phyloP scores from a whole-genome alignment of 2,888 invertebrate genomes.

The Orthosia gracilis region DNA sequence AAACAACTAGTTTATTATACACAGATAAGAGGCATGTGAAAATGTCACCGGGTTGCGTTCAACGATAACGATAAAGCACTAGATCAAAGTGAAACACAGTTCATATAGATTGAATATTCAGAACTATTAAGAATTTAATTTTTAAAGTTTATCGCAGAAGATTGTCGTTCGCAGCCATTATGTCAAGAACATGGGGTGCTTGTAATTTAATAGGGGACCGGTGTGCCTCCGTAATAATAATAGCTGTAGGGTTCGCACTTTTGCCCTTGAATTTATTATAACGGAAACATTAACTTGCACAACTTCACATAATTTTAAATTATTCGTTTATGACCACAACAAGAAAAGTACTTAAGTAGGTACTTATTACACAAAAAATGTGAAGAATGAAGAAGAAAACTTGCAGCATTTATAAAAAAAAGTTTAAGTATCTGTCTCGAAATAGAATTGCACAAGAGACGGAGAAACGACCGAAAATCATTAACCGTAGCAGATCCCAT shows the following conservation, averaged over 20 bases:
- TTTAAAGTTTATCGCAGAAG: constrained; percentile 68
- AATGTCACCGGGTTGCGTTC: constrained; percentile 75
- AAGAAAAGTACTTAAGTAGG: constrained; percentile 3
- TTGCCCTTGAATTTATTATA: constrained; percentile 61
- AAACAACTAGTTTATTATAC: constrained; percentile 62
- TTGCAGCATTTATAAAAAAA: constrained; percentile 70
- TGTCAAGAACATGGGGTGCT: constrained; percentile 76
- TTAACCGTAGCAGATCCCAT: constrained; percentile 87
- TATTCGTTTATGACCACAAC: background rate
- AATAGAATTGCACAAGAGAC: constrained; percentile 80
- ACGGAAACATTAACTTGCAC: constrained; percentile 22
- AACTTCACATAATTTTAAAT: constrained; percentile 15
- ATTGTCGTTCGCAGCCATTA: constrained; percentile 71
- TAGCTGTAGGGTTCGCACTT: constrained; percentile 72
- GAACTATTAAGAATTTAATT: constrained; percentile 55
- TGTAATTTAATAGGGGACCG: constrained; percentile 77
- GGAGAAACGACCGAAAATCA: constrained; percentile 82
- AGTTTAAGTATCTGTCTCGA: constrained; percentile 76
- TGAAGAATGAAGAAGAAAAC: constrained; percentile 34
- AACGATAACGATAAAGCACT: constrained; percentile 72
- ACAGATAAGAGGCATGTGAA: constrained; percentile 75
- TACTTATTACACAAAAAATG: constrained; percentile 19
- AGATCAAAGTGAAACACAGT: constrained; percentile 60
- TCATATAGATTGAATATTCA: constrained; percentile 38
- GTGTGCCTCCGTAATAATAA: constrained; percentile 74